phyloP scores from a whole-genome alignment of 1,140 invertebrate species.

The Brachionus plicatilis region DNA sequence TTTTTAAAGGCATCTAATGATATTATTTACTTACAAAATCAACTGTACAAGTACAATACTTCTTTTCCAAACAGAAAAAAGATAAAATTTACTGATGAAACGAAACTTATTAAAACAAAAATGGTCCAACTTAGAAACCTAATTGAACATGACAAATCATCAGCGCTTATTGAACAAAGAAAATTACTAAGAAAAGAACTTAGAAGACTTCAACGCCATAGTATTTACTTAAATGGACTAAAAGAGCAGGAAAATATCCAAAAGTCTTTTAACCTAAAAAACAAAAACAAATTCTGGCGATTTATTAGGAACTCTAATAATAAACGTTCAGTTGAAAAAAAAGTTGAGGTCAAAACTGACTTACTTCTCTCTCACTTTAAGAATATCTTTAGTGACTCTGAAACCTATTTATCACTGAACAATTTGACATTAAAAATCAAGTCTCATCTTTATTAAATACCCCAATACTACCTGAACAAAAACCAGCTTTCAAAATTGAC shows the following conservation, averaged over 20 bases:
- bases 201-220: neutral
- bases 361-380: neutral
- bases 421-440: too few species aligned
- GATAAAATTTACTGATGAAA: too few species aligned
- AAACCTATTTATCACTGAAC: too few species aligned
- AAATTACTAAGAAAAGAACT: neutral
- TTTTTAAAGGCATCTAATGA: too few species aligned
- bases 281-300: neutral
- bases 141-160: neutral
- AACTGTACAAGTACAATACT: too few species aligned
- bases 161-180: neutral
- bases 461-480: too few species aligned
- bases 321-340: too few species aligned
- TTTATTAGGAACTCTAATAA: neutral
- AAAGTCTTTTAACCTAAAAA: neutral
- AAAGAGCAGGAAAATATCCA: neutral
- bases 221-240: neutral
- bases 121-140: neutral
- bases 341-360: neutral
- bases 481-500: too few species aligned
- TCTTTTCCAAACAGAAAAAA: too few species aligned
- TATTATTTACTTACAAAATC: too few species aligned
- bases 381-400: too few species aligned
- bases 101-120: neutral
- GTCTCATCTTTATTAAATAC: too few species aligned